Evolutionary conservation across 2,113 vertebrate genomes (phyloP), one percentile per base, ranked within the genome.

Genomic region (Leuciscus idus): DNA sequence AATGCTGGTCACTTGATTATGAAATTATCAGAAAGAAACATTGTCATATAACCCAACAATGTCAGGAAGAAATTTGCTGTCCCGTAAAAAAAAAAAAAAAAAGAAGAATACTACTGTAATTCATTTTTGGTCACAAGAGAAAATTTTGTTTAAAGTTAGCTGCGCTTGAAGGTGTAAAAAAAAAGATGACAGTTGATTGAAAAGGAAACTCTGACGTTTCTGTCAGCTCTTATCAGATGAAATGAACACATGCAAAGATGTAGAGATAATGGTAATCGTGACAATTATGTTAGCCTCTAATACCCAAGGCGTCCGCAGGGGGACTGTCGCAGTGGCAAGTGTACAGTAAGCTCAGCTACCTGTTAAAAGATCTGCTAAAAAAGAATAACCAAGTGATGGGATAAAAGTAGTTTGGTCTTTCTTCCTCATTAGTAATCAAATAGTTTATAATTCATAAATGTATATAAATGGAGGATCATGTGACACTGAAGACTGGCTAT

Each of bases 271-370:
- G 23, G 72, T 75, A 48, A 0, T 26, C 26, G 23, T 12, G n/a
- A 64, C 4, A 28, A 4, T 26, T 64, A 52, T 61, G 17, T 23
- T 12, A n/a, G 30, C 28, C 50, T 26, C 26, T 57, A 23, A 78
- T 33, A 9, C 15, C 7, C 4, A 59, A 28, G 23, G 10, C 12
- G 10, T 4, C 19, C 30, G 4, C 46, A 33, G 28, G 0, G 74
- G 74, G 50, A 78, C 75, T 36, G 8, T 36, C 75, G 28, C 50
- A 21, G 4, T 26, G 23, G 11, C 5, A 46, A 26, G 11, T 87
- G 86, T 81, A 87, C 89, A 89, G 1, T n/a, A 46, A 85, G 13
- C 43, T 43, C 43, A 43, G 43, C 12, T 48, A 11, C 12, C 43
- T 74, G n/a, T n/a, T 48, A 21, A 21, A 19, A 57, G 6, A 55